Base-by-base conservation (phyloP, 1,140 invertebrate genomes). In the Chrysoperla carnea region DNA sequence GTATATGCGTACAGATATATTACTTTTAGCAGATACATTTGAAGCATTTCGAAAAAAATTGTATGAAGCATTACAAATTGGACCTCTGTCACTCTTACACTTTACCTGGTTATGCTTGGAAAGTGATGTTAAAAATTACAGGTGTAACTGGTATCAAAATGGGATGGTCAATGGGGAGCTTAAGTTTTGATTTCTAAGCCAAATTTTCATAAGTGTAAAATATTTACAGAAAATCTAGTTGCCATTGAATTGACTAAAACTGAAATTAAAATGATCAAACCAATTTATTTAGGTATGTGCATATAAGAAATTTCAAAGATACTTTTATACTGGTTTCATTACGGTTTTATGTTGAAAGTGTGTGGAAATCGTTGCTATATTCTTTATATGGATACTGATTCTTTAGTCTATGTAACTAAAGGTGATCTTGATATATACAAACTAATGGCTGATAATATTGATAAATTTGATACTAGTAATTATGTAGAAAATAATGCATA, bases 1-100 rank as follows among this genome's bases (percentile, higher is more conserved):
- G n/a, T 62, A 63, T 50, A 40, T 58, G 11, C 55, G 54, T 46
- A 49, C 44, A 43, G 49, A 61, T 48, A 52, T 59, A 4, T 36
- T 54, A 27, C 39, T 59, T 13, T 44, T 58, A 43, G 54, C 53
- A 6, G 60, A 64, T 51, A 49, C 66, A 15, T 64, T 66, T 51
- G 60, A 64, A 52, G 59, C 60, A 44, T 65, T 61, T 48, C 29
- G 58, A 48, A 42, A 48, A n/a, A 13, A 44, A 42, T 11, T 51
- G 52, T 42, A 42, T 51, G 37, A 42, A 49, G 35, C 41, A 41
- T 2, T 48, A 56, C 49, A 14, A 36, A n/a, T n/a, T n/a, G n/a
- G n/a, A n/a, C n/a, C 14, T 41, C 59, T 35, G 56, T 8, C 51
- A 57, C 49, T 59, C 52, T 47, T 48, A 52, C 37, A 57, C 54